Base-by-base conservation (phyloP, 1,140 invertebrate genomes). In the Cyrtorhinus lividipennis region DNA sequence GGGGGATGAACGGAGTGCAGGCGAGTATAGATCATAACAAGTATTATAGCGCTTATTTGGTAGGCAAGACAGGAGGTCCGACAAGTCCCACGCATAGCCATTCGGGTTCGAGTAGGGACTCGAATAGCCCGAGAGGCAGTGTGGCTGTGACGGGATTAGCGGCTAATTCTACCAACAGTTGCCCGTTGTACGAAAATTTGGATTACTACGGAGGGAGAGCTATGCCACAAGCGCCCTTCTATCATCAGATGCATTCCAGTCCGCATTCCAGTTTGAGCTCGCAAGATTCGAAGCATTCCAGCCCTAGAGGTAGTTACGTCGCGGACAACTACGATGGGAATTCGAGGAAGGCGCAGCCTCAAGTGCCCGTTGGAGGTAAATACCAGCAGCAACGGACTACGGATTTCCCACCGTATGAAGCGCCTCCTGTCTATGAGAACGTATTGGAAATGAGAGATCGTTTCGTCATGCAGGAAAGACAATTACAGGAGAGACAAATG, bases 151-250 rank as follows among this genome's bases (percentile, higher is more conserved):
- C 62, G 22, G 45, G 26, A 45, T 70, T 65, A 27, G 38, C 20
- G 61, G 57, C 25, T 38, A 65, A 69, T 60, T 64, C 69, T 26
- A 20, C 12, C 8, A 74, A 74, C 57, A 75, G 71, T 67, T 80
- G 78, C 58, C 85, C 81, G 25, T 83, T 90, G 23, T 90, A 90
- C 72, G 87, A 90, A 72, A 90, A 90, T 73, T 79, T 89, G 45
- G 85, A 88, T 65, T 87, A 86, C 72, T 88, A 87, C 74, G 75
- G 78, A 12, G 72, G 73, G 53, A 70, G 75, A 13, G 68, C 38
- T 56, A 74, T 75, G 38, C 71, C 73, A 8, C 79, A 81, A 64
- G 65, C 65, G 66, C 77, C 80, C 1, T 85, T 83, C 69, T 84
- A 81, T 68, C 79, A 83, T 69, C 78, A 82, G 59, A 71, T 75